Conservation (phyloP, 2,888 invertebrate species). For the Rhyacophila evoluta region DNA sequence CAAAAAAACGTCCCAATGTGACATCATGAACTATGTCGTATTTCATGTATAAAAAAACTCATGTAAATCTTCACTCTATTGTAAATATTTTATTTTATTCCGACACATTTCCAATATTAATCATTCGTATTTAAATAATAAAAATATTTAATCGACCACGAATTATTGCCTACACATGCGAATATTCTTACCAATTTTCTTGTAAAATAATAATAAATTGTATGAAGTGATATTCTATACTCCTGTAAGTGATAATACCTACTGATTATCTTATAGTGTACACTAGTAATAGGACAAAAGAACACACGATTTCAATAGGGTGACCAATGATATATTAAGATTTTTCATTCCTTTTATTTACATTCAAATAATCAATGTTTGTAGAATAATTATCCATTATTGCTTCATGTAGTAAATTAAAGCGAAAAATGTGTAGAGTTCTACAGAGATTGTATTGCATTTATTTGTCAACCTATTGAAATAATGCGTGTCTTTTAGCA, state of each 20-base stretch:
- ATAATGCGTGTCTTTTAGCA: too few species aligned
- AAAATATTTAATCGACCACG: constrained; percentile 6
- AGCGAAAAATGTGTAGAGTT: too few species aligned
- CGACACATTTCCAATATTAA: constrained; percentile 14
- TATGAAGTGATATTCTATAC: constrained; percentile 16
- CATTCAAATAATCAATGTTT: too few species aligned
- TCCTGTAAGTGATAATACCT: not conserved
- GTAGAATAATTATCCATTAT: too few species aligned
- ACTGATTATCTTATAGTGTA: not conserved
- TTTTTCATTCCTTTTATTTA: too few species aligned
- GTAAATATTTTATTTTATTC: constrained; percentile 14
- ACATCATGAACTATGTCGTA: not conserved
- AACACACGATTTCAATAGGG: not conserved
- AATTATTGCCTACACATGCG: constrained; percentile 1
- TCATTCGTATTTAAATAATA: constrained; percentile 9
- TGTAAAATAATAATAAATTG: constrained; percentile 1
- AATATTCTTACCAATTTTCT: constrained; percentile 7
- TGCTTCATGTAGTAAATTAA: too few species aligned
- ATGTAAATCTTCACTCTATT: not conserved
- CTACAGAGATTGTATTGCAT: too few species aligned
- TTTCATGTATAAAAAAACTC: not conserved
- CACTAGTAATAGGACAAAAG: not conserved
- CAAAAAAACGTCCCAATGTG: too few species aligned
- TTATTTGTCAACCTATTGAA: too few species aligned
- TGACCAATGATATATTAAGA: too few species aligned